Conservation (phyloP, 1,140 invertebrate genomes). For the Dolichoris vasculosae region DNA sequence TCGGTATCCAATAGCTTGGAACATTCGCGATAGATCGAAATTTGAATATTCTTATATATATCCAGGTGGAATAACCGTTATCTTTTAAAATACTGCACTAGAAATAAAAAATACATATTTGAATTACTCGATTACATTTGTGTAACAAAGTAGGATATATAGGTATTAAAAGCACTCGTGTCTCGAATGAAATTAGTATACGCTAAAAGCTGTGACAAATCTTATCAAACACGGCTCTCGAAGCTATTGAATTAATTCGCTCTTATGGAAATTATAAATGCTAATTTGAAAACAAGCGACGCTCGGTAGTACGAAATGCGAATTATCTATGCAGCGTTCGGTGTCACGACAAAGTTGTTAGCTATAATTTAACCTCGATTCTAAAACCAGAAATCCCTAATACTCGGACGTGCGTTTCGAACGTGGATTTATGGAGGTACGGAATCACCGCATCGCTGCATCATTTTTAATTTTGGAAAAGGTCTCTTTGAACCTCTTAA, state of each 20-base stretch:
- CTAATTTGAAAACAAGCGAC: background rate
- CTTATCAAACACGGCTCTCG: background rate
- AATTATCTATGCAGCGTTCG: background rate
- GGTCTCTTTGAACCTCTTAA: too few species aligned
- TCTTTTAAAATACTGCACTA: too few species aligned
- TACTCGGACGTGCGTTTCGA: too few species aligned
- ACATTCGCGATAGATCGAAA: too few species aligned
- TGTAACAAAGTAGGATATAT: background rate
- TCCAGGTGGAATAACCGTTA: too few species aligned
- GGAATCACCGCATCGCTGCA: too few species aligned
- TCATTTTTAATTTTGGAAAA: too few species aligned
- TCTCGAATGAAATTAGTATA: background rate
- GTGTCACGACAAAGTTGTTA: background rate
- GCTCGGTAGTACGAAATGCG: background rate
- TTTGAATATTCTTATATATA: too few species aligned
- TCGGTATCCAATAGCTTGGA: too few species aligned
- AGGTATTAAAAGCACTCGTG: background rate
- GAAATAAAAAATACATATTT: too few species aligned
- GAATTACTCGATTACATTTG: too few species aligned
- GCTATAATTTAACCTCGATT: background rate
- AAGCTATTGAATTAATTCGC: constrained; percentile 11
- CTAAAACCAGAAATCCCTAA: background rate
- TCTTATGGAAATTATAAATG: background rate
- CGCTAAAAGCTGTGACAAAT: background rate
- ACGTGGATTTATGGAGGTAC: too few species aligned